phyloP scores from a whole-genome alignment of 2,797 vertebrate species.

The Nothura maculosa region DNA sequence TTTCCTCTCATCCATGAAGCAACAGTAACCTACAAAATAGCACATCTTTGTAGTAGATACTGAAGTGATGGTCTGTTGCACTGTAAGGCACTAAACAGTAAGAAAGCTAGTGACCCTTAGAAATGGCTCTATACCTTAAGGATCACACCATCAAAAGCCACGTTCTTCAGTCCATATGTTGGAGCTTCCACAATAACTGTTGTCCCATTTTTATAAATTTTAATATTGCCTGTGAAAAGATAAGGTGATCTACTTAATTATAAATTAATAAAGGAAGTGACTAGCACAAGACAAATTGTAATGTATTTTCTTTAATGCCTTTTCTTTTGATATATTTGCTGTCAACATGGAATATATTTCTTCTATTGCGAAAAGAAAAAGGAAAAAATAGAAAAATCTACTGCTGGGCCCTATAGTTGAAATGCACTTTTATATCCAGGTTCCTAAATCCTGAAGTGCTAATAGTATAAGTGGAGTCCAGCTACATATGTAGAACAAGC shows the following conservation, averaged over 20 bases:
- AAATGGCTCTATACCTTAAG: constrained; percentile 58
- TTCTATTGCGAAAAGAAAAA: neutral
- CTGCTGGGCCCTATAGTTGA: neutral
- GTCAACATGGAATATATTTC: neutral
- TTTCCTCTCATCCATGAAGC: constrained; percentile 86
- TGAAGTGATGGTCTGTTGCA: neutral
- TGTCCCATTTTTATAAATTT: constrained; percentile 54
- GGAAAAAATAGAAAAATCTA: neutral
- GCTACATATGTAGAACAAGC: neutral
- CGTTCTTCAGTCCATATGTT: constrained; percentile 17
- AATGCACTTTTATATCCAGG: neutral
- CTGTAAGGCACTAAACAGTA: neutral
- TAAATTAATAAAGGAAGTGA: neutral
- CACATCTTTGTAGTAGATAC: neutral
- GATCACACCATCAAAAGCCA: constrained; percentile 57
- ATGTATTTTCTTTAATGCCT: neutral
- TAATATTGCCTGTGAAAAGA: constrained; percentile 50
- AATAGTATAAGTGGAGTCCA: neutral
- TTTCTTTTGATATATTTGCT: neutral
- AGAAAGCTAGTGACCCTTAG: neutral
- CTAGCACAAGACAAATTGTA: neutral
- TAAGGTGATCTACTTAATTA: neutral
- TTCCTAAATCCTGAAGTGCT: neutral
- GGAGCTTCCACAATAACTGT: constrained; percentile 23
- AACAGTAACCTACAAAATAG: constrained; percentile 77